Percentiles rank a stretch among this genome's conserved stretches.
Evolutionary conservation across 2,888 invertebrate genomes (phyloP).

Genomic region (Apocheima hispidaria): DNA sequence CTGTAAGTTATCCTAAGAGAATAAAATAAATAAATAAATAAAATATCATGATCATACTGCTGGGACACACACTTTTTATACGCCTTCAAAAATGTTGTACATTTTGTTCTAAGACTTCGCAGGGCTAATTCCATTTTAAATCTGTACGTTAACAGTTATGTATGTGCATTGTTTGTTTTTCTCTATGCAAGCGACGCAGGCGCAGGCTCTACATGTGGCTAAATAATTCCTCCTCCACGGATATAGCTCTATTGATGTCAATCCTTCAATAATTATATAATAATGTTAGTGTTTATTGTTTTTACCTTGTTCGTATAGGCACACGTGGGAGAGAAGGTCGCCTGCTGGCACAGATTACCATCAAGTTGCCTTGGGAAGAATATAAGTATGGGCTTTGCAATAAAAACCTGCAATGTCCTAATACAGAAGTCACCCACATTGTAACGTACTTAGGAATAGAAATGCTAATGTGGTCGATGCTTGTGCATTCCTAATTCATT

Average conservation of each 20-base stretch:
- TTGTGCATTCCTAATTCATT: no score
- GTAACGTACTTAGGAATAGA: neutral
- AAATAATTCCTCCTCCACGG: constrained; percentile 26
- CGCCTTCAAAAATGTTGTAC: no score
- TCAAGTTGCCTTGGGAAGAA: constrained; percentile 5
- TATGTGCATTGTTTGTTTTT: no score
- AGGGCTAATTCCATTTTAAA: no score
- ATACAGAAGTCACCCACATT: constrained; percentile 19
- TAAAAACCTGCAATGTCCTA: constrained; percentile 28
- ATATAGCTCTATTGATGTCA: constrained; percentile 2
- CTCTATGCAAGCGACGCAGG: no score
- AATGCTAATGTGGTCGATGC: neutral
- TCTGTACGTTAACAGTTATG: no score
- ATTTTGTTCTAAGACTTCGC: no score
- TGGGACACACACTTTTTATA: no score
- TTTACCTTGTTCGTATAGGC: constrained; percentile 33
- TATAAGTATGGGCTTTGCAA: neutral
- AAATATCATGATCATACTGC: no score
- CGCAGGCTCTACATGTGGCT: no score
- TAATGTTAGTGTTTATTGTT: constrained; percentile 20
- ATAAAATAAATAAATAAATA: no score
- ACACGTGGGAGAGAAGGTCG: constrained; percentile 62
- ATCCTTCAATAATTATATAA: constrained; percentile 7
- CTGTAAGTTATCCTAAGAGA: no score
- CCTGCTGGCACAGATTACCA: constrained; percentile 24